A percentile compares a stretch with the other conserved stretches of the same genome.
These are phyloP conservation scores for Tribolium freemani DNA, from an alignment of 2,888 invertebrate genomes.

Conservation along the genomic window DNA sequence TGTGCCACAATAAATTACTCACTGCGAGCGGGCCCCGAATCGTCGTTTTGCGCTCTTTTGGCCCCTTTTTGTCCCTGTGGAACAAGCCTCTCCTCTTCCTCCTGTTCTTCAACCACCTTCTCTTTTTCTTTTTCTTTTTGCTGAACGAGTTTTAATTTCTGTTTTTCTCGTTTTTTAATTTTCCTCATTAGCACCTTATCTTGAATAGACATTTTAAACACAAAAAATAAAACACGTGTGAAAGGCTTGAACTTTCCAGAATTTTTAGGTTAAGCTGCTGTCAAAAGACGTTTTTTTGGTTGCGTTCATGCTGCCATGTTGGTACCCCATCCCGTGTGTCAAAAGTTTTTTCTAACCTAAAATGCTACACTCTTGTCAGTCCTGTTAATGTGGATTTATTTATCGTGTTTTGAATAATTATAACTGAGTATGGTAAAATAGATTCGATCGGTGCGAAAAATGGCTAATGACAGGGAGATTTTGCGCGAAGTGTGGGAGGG, in stretches of 20 bases:
- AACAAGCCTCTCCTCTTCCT: background rate
- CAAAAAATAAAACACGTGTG: slow-evolving; percentile 15
- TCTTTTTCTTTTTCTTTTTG: slow-evolving; percentile 69
- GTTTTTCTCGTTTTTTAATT: slow-evolving; percentile 83
- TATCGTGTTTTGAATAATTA: background rate
- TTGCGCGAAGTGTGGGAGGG: slow-evolving; percentile 97
- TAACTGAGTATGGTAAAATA: background rate
- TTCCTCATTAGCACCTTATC: slow-evolving; percentile 83
- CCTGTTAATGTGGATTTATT: background rate
- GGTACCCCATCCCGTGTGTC: too few species aligned
- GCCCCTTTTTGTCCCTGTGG: slow-evolving; percentile 48
- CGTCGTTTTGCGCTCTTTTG: slow-evolving; percentile 58
- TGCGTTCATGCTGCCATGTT: too few species aligned
- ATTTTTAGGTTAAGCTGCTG: slow-evolving; percentile 4
- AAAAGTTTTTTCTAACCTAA: slow-evolving; percentile 4
- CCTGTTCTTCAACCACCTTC: slow-evolving; percentile 43
- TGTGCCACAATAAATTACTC: slow-evolving; percentile 27
- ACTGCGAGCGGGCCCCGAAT: slow-evolving; percentile 56
- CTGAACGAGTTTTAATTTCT: slow-evolving; percentile 74
- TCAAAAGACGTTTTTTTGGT: background rate
- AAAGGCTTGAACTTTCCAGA: background rate
- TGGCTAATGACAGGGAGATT: slow-evolving; percentile 97
- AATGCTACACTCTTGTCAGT: background rate
- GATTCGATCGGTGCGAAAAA: slow-evolving; percentile 61
- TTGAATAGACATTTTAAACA: slow-evolving; percentile 73